Evolutionary conservation across 2,888 invertebrate genomes (phyloP), one percentile per base, ranked within the genome.

Genomic region (Terebella lapidaria): DNA sequence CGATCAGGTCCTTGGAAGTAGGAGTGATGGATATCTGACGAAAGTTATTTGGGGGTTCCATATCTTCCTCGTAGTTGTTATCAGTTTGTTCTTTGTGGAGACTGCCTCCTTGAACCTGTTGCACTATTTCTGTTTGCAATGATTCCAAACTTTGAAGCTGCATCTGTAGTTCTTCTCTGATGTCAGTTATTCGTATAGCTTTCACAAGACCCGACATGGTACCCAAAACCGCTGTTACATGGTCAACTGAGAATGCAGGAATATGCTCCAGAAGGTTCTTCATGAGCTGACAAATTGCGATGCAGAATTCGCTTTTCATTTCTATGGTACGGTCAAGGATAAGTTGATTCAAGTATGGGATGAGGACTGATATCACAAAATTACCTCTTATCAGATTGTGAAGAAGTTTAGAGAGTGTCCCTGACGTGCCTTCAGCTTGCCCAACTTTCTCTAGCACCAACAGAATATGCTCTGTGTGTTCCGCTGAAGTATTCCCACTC

Each of bases 1-100:
- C 51, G 22, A 47, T 28, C n/a, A 60, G 27, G 28, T 60, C 60
- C 5, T 57, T 47, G 15, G 27, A 20, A 3, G 54, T 57, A 3
- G 60, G 60, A 18, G 27, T 28, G 3, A 56, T 42, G 22, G 49
- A 22, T 5, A 49, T 5, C 49, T 22, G 18, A 5, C 49, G 10
- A 22, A 49, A 49, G 22, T 49, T 22, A 49, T 49, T 22, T 24
- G 49, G 49, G 22, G 49, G 49, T 22, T 49, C 49, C 22, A 22
- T 49, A n/a, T 22, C 49, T 20, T 22, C 49, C 5, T 49, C 22
- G 24, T 49, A 15, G 22, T 5, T 5, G 24, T 10, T 24, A 5
- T n/a, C 24, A 22, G 10, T 22, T 49, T 24, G 18, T n/a, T n/a
- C 49, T 49, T 22, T 49, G 18, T 20, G 15, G 49, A 49, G 49